These are phyloP conservation scores for Lagenorhynchus albirostris DNA, from an alignment of 2,113 vertebrate species.

Conservation along the genomic window DNA sequence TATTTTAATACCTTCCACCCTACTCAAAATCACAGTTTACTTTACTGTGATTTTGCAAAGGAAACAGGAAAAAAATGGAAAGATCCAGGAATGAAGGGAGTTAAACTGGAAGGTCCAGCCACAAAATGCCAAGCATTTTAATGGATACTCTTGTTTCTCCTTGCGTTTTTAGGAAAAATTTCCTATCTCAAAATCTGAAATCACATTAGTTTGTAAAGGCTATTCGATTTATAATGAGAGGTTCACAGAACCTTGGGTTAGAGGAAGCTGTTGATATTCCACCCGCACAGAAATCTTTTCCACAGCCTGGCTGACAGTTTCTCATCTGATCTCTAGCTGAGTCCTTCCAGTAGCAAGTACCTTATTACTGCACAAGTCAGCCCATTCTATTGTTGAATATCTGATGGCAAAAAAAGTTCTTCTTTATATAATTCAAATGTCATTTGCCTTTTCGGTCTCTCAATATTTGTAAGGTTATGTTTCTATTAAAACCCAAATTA, in stretches of 20 bases:
- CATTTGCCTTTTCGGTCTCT: neutral
- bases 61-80: slow-evolving; percentile 32
- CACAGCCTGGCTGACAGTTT: neutral
- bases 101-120: neutral
- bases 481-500: neutral
- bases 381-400: neutral
- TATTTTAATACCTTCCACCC: slow-evolving; percentile 44
- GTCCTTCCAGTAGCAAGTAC: neutral
- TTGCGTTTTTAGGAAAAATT: neutral
- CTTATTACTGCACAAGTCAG: neutral
- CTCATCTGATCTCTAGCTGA: neutral
- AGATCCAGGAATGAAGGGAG: neutral
- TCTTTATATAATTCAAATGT: neutral
- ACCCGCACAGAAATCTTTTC: neutral
- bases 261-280: neutral
- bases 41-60: neutral
- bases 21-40: neutral
- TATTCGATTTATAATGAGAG: neutral
- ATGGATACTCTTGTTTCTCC: slow-evolving; percentile 12
- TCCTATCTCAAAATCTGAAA: neutral
- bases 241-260: neutral
- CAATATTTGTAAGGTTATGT: neutral
- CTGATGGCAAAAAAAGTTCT: neutral
- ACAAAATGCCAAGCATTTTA: slow-evolving; percentile 56
- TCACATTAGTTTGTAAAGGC: neutral